These are phyloP conservation scores for Propithecus perrieri DNA, from an alignment of 2,797 vertebrate genomes.

Conservation along the genomic window DNA sequence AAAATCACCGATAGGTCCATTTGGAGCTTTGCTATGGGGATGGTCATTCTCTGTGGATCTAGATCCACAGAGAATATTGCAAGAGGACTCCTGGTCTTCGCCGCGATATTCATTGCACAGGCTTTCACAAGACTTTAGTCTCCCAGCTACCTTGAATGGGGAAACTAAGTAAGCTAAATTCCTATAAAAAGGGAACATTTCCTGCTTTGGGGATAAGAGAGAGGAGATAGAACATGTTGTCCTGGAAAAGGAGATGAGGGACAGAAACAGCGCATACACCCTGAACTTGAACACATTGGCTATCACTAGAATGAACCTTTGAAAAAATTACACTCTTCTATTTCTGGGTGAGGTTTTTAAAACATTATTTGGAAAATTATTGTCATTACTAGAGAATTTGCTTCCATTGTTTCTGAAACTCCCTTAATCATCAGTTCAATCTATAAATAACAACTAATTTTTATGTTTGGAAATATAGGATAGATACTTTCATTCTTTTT, in stretches of 20 bases:
- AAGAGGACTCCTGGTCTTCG: not conserved
- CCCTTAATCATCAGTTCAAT: not conserved
- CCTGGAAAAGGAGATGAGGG: not conserved
- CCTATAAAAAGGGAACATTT: not conserved
- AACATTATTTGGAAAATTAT: conserved; percentile 17
- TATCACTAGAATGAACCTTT: not conserved
- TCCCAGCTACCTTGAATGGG: not conserved
- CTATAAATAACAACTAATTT: not conserved
- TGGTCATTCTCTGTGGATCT: too few relatives aligned
- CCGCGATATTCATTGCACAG: not conserved
- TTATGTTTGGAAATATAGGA: not conserved
- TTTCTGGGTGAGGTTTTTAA: not conserved
- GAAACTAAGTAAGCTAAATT: not conserved
- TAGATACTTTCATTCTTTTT: not conserved
- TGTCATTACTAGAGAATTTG: not conserved
- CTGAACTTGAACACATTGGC: not conserved
- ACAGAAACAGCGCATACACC: not conserved
- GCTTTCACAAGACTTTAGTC: not conserved
- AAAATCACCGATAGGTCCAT: not conserved
- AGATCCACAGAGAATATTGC: too few relatives aligned
- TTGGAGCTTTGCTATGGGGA: not conserved
- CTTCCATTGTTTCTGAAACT: not conserved
- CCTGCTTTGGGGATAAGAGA: not conserved
- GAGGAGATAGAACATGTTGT: not conserved
- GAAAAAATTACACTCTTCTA: not conserved